Percentiles rank a stretch among this genome's conserved stretches.
These are phyloP conservation scores for Polyommatus iphigenia DNA, from an alignment of 2,888 invertebrate species.

Conservation along the genomic window DNA sequence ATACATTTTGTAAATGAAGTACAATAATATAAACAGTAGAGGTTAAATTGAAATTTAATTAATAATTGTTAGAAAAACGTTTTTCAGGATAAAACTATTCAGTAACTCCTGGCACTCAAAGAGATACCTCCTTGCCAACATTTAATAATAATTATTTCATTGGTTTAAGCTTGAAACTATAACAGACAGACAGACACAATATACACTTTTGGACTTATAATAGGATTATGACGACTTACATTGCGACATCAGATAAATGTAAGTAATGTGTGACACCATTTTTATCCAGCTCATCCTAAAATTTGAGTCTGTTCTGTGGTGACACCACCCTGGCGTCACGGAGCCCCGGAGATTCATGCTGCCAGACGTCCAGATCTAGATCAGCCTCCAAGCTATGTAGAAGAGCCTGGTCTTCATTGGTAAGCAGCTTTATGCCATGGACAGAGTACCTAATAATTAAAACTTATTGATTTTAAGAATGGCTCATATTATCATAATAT, in stretches of 20 bases:
- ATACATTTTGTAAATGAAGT: too few relatives aligned
- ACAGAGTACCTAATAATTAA: conserved; percentile 49
- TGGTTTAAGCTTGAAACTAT: too few relatives aligned
- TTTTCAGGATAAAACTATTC: too few relatives aligned
- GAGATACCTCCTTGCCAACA: too few relatives aligned
- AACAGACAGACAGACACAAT: too few relatives aligned
- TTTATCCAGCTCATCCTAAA: conserved; percentile 47
- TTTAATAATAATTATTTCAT: too few relatives aligned
- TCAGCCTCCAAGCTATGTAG: conserved; percentile 44
- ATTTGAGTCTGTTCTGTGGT: conserved; percentile 41
- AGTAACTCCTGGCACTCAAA: too few relatives aligned
- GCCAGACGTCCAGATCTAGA: conserved; percentile 53
- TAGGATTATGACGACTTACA: conserved; percentile 44
- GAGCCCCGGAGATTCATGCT: conserved; percentile 46
- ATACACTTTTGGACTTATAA: too few relatives aligned
- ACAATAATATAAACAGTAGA: too few relatives aligned
- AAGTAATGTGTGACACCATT: conserved; percentile 47
- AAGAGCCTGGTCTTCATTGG: conserved; percentile 41
- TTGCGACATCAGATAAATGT: conserved; percentile 50
- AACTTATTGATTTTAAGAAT: neutral
- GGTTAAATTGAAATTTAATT: too few relatives aligned
- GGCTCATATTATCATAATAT: too few relatives aligned
- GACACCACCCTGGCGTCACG: conserved; percentile 56
- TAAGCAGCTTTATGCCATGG: conserved; percentile 47
- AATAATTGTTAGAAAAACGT: too few relatives aligned